phyloP scores from a whole-genome alignment of 2,797 vertebrate genomes.

The Oophaga sylvatica region DNA sequence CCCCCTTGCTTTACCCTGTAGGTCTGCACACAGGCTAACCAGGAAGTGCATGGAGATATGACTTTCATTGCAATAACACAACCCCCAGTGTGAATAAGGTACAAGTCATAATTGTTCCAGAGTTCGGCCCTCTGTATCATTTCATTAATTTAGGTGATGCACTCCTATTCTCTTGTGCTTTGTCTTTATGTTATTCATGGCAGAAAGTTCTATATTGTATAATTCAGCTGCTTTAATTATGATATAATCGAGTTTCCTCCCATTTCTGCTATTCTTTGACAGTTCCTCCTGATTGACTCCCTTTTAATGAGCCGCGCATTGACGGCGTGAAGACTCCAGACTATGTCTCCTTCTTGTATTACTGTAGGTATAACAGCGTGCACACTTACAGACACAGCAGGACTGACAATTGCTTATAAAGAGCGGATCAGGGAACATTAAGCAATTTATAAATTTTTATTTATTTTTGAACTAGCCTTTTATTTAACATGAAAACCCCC shows the following conservation, averaged over 20 bases:
- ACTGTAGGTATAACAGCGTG: background rate
- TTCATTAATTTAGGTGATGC: too few relatives aligned
- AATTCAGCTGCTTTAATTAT: background rate
- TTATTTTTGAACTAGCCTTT: background rate
- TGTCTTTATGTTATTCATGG: background rate
- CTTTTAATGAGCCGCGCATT: constrained; percentile 19
- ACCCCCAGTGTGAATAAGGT: too few relatives aligned
- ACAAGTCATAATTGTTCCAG: too few relatives aligned
- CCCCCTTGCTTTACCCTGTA: too few relatives aligned
- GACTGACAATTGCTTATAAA: background rate
- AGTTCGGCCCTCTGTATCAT: too few relatives aligned
- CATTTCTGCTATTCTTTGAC: background rate
- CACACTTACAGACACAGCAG: constrained; percentile 22
- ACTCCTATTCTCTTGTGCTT: too few relatives aligned
- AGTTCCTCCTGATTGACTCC: constrained; percentile 22
- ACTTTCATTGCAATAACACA: too few relatives aligned
- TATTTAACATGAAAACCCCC: constrained; percentile 20
- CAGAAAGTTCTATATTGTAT: too few relatives aligned
- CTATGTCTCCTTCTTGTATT: constrained; percentile 20
- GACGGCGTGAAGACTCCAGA: background rate
- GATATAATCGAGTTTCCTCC: background rate
- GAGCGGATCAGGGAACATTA: constrained; percentile 6
- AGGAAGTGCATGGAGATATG: too few relatives aligned
- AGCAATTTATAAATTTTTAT: constrained; percentile 1
- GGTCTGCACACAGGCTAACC: too few relatives aligned